Conservation (phyloP, 2,888 invertebrate genomes). For the Sminthurides aquaticus region DNA sequence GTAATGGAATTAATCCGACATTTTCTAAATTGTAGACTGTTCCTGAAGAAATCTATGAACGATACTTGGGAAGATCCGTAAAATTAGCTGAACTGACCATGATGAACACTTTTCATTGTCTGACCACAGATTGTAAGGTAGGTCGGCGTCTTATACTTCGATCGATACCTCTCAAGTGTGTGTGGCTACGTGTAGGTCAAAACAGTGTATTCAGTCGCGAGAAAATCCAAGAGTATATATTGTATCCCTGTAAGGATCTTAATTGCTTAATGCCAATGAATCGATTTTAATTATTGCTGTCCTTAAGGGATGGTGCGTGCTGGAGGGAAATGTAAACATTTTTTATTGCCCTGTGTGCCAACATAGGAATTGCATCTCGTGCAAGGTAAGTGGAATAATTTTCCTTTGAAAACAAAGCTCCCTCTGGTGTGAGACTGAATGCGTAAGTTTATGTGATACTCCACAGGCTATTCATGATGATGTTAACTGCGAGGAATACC, state of each 20-base stretch:
- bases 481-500: constrained; percentile 72
- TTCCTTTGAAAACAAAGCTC: not conserved
- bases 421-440: too few species aligned
- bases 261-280: too few species aligned
- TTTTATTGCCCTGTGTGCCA: constrained; percentile 78
- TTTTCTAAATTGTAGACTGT: constrained; percentile 56
- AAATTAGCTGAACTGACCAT: constrained; percentile 69
- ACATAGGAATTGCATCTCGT: constrained; percentile 72
- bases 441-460: not conserved
- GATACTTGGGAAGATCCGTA: constrained; percentile 70
- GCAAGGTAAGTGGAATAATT: constrained; percentile 46
- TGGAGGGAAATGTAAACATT: constrained; percentile 74
- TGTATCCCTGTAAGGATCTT: too few species aligned
- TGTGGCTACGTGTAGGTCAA: too few species aligned
- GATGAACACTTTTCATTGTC: constrained; percentile 77
- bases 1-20: not conserved
- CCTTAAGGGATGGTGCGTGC: constrained; percentile 84
- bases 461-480: constrained; percentile 67
- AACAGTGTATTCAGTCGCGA: too few species aligned
- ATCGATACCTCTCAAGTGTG: too few species aligned
- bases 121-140: constrained; percentile 66
- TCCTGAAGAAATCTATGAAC: constrained; percentile 62
- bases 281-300: not conserved
- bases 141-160: not conserved
- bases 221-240: too few species aligned